Evolutionary conservation across 1,140 invertebrate genomes (phyloP).

Genomic region (Scaptomyza graminum): DNA sequence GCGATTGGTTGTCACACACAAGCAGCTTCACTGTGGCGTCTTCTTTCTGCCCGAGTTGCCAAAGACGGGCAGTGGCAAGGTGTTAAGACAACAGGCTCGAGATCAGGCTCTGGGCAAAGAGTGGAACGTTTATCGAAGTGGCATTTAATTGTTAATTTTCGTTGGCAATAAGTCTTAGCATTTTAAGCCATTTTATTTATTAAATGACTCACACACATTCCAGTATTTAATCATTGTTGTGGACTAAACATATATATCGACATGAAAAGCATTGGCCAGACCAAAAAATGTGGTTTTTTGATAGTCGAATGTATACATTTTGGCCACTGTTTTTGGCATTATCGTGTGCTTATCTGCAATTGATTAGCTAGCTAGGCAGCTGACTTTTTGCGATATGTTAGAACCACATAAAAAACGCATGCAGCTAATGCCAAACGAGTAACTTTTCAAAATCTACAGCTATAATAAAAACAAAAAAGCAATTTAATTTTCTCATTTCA

Average conservation of each 20-base stretch:
- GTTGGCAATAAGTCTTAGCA: conserved; percentile 39
- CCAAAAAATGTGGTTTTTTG: conserved; percentile 15
- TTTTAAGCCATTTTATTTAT: conserved; percentile 29
- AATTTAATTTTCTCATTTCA: too few relatives aligned
- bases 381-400: conserved; percentile 6
- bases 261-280: conserved; percentile 18
- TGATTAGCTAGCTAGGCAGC: conserved; percentile 22
- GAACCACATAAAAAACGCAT: conserved; percentile 1
- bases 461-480: background rate
- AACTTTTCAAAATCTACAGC: too few relatives aligned
- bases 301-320: conserved; percentile 28
- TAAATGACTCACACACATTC: conserved; percentile 46
- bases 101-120: conserved; percentile 76
- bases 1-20: conserved; percentile 72
- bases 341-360: conserved; percentile 40
- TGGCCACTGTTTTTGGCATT: conserved; percentile 29
- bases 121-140: conserved; percentile 70
- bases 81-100: conserved; percentile 69
- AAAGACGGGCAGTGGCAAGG: conserved; percentile 86
- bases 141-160: conserved; percentile 39
- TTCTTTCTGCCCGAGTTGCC: conserved; percentile 85
- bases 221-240: conserved; percentile 21
- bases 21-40: conserved; percentile 84
- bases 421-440: background rate
- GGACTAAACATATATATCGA: background rate